Base-by-base conservation (phyloP, 2,888 invertebrate species). In the Flexamia atlantica region DNA sequence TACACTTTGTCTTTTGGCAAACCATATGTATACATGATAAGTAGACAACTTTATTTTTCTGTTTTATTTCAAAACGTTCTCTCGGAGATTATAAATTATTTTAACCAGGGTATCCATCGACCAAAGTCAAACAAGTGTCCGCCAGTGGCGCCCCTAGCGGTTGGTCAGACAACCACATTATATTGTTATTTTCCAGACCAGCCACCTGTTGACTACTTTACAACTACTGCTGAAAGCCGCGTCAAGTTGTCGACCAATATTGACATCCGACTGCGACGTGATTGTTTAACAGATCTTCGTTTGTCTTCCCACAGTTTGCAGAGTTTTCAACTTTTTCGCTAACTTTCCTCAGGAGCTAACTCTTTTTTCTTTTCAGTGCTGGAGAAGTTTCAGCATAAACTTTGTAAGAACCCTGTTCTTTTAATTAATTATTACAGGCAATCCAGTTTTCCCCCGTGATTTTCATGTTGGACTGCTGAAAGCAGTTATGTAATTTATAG, bases 171-270 rank as follows among this genome's bases (percentile, higher is more conserved):
- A 36, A 68, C 32, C n/a, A 68, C 68, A 32, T 68, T 30, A 30
- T 32, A n/a, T n/a, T n/a, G n/a, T n/a, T n/a, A n/a, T n/a, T n/a
- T n/a, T n/a, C n/a, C n/a, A n/a, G 68, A 7, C 68, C 20, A 20
- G 36, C 32, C 68, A 68, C 68, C 72, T 72, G 72, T 72, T 72
- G 72, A 72, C 20, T 20, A 23, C 72, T 40, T 72, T 72, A 72
- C 40, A 72, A 40, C 72, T 40, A 40, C 25, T 17, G 64, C 28
- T 28, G 72, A 72, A 72, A 72, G 42, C 72, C 40, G 40, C 17
- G 72, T 40, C 72, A 72, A 72, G 72, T 72, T 72, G 40, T 72
- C 20, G 72, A 40, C 72, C 36, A 72, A 72, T 72, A 72, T 72
- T 72, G 72, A 42, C 72, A 72, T 40, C 20, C n/a, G 40, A 30